Base-by-base conservation (phyloP, 30 jellyfish, hydroid and myxozoan species). In the Rhopilema esculentum region DNA sequence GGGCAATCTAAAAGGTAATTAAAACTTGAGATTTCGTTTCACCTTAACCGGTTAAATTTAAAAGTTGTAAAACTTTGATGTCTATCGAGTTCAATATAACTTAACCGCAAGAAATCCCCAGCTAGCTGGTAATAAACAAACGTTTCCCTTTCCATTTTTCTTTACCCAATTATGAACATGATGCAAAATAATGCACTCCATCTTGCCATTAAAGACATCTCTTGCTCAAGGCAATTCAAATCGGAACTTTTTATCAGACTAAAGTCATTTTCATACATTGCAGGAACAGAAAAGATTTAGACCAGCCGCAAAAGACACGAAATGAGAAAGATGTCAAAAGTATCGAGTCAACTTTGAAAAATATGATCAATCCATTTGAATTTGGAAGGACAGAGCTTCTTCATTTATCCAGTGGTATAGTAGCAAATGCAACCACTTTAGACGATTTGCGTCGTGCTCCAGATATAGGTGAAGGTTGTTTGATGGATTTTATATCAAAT, bases 281-380 rank as follows among this genome's bases (percentile, higher is more conserved):
- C 53, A 75, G 86, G 86, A 71, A 31, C 20, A 71, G 86, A 71
- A 78, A 78, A 61, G 63, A 75, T 31, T 76, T 75, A 6, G 86
- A 75, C 86, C 71, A 75, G 40, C 48, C 76, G 1, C 26, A 18
- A 71, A 8, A 69, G 73, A 75, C n/a, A 31, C 48, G 53, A 1
- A 16, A 75, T 21, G 86, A 75, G 51, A 51, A 26, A 0, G 86
- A 75, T 31, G 86, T 75, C 30, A 25, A 75, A 51, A 75, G 72
- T 31, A 69, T 75, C 1, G 17, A 26, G 30, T 75, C 88, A 8
- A 78, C 33, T 50, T 16, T 78, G 19, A 32, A 40, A 28, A 53
- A 61, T 61, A 78, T 78, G 88, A 61, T 78, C 30, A 61, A 53
- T 78, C 88, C 88, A 50, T 75, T 75, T 49, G 75, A 18, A n/a